A percentile compares a stretch with the other conserved stretches of the same genome.
Evolutionary conservation across 2,797 vertebrate species (phyloP).

Genomic region (Clarias laeviceps): DNA sequence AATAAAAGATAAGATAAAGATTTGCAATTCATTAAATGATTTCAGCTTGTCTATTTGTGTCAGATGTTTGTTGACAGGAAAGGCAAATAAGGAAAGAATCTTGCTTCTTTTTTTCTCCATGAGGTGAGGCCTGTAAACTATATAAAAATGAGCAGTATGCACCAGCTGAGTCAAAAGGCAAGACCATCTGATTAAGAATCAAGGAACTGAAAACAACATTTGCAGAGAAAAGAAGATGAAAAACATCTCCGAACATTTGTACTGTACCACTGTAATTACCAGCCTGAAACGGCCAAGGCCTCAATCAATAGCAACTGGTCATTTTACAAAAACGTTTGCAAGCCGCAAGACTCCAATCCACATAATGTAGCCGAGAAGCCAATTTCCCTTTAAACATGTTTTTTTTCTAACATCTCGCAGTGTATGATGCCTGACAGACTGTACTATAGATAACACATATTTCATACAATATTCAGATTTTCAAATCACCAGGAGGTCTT

Average conservation of each 20-base stretch:
- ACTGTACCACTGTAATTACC: conserved; percentile 49
- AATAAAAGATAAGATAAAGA: neutral
- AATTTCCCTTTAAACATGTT: conserved; percentile 46
- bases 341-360: conserved; percentile 29
- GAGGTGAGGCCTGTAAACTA: neutral
- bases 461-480: conserved; percentile 30
- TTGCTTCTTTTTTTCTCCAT: neutral
- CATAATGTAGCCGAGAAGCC: conserved; percentile 32
- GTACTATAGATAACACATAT: conserved; percentile 45
- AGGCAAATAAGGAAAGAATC: neutral
- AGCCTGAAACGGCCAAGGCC: conserved; percentile 47
- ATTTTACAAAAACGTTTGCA: conserved; percentile 54
- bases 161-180: conserved; percentile 28
- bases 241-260: conserved; percentile 45
- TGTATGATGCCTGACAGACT: conserved; percentile 42
- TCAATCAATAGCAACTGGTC: conserved; percentile 54
- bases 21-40: neutral
- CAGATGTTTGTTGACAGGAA: neutral
- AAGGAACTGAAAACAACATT: conserved; percentile 38
- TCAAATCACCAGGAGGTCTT: conserved; percentile 32
- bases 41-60: neutral
- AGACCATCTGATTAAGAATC: conserved; percentile 37
- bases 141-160: conserved; percentile 3
- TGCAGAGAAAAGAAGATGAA: conserved; percentile 46
- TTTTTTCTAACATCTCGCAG: conserved; percentile 23